Percentiles rank a stretch among this genome's conserved stretches.
Evolutionary conservation across 2,113 vertebrate genomes (phyloP).

Genomic region (Dissostichus mawsoni): DNA sequence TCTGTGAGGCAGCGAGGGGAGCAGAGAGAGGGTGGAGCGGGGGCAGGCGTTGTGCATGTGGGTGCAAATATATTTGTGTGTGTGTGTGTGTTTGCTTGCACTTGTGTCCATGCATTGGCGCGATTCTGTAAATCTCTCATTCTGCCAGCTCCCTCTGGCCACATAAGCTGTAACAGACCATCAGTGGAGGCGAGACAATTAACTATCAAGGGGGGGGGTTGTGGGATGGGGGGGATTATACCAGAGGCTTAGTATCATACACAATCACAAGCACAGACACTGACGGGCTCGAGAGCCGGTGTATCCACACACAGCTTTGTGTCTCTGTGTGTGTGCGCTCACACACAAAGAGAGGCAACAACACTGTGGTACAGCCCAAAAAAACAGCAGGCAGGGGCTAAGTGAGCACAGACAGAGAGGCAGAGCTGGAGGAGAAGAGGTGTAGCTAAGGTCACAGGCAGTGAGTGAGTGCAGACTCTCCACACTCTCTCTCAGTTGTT

Average conservation of each 20-base stretch:
- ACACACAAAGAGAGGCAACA: constrained; percentile 45
- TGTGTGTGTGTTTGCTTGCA: constrained; percentile 16
- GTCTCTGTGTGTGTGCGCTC: constrained; percentile 9
- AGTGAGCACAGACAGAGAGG: constrained; percentile 50
- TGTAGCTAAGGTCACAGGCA: constrained; percentile 62
- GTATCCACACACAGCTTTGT: constrained; percentile 55
- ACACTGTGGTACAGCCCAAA: constrained; percentile 54
- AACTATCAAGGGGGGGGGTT: constrained; percentile 67
- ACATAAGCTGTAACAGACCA: constrained; percentile 81
- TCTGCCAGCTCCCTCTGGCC: constrained; percentile 65
- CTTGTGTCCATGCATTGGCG: constrained; percentile 49
- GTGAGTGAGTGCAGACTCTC: constrained; percentile 41
- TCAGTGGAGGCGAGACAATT: constrained; percentile 83
- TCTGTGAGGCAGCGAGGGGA: constrained; percentile 54
- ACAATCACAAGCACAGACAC: constrained; percentile 64
- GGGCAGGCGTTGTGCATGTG: neutral
- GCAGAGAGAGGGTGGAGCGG: constrained; percentile 3
- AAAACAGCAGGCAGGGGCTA: constrained; percentile 48
- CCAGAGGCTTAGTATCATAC: constrained; percentile 74
- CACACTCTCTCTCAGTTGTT: neutral
- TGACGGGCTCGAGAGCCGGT: constrained; percentile 59
- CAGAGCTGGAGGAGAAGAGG: constrained; percentile 45
- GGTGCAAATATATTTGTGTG: neutral
- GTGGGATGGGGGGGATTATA: constrained; percentile 50
- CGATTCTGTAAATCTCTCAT: constrained; percentile 63